phyloP scores from a whole-genome alignment of 2,888 invertebrate genomes.

The Frankliniella intonsa region DNA sequence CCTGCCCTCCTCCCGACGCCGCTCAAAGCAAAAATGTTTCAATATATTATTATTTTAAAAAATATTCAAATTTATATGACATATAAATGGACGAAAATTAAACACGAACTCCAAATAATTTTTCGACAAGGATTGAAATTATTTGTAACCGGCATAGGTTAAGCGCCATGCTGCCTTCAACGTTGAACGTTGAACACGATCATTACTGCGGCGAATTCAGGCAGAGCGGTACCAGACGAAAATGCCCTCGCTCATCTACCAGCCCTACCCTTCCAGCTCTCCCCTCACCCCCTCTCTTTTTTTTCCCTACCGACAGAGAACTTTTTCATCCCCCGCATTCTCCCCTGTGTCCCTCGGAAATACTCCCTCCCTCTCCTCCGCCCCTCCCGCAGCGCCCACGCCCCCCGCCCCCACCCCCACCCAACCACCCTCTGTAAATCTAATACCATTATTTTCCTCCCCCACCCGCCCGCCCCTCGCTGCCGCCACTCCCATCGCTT shows the following conservation, averaged over 20 bases:
- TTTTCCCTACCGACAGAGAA: not conserved
- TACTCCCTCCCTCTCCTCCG: not conserved
- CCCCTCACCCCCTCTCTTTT: not conserved
- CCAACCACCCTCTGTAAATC: slow-evolving; percentile 19
- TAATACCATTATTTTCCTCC: slow-evolving; percentile 23
- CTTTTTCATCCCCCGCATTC: slow-evolving; percentile 21
- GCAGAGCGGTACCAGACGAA: not conserved
- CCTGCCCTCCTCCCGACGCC: too few relatives aligned
- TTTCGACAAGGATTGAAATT: too few relatives aligned
- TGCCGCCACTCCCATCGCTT: slow-evolving; percentile 6
- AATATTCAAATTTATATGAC: too few relatives aligned
- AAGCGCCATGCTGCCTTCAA: too few relatives aligned
- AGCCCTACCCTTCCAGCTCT: not conserved
- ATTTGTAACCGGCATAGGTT: too few relatives aligned
- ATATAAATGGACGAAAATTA: too few relatives aligned
- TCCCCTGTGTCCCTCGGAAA: slow-evolving; percentile 22
- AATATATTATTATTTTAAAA: too few relatives aligned
- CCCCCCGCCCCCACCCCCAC: not conserved
- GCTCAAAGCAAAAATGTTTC: too few relatives aligned
- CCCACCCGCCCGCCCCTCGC: not conserved
- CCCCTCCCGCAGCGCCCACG: not conserved
- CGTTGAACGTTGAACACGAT: not conserved
- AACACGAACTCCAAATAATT: too few relatives aligned
- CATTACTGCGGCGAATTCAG: not conserved
- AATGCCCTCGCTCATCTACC: not conserved